Base-by-base conservation (phyloP, 2,113 vertebrate genomes). In the Baryphthengus martii region DNA sequence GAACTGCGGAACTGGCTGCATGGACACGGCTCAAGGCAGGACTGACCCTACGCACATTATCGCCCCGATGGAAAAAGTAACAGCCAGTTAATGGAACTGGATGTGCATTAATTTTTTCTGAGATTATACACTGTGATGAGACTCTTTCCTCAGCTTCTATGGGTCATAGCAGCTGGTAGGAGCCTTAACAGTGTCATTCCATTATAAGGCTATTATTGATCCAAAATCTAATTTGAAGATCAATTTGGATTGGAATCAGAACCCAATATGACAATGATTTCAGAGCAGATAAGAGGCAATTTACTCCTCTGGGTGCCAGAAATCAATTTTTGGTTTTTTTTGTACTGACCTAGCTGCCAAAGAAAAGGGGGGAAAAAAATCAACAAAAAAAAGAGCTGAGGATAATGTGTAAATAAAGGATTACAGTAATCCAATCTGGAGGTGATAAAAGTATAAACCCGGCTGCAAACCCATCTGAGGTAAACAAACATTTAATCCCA, bases 391-490 rank as follows among this genome's bases (percentile, higher is more conserved):
- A 13, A 16, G 8, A n/a, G 11, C 79, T 71, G 62, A 74, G 70
- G 70, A 93, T 93, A 92, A 89, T 0, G 55, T 85, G 66, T 77
- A 95, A 96, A 96, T 94, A 94, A 92, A 96, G 77, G 96, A 96
- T 97, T 96, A 93, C 40, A 90, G 94, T 97, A 96, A 97, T 97
- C 96, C 93, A 96, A 78, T 95, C 94, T 94, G 58, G 59, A 87
- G 92, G 84, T 96, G 85, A 97, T 94, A 91, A 89, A 94, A 91
- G 77, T 55, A 89, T 73, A 90, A 97, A 96, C 68, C 18, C 1
- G 8, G 24, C 74, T 94, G 85, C 67, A 95, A 91, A 93, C 56
- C 63, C 67, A 83, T 92, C 71, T 93, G 93, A 92, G 59, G 90
- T 87, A 97, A 95, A 95, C 84, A 96, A 94, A 95, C 56, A 91